Evolutionary conservation across 1,140 invertebrate genomes (phyloP).

Genomic region (Ericerus pela): DNA sequence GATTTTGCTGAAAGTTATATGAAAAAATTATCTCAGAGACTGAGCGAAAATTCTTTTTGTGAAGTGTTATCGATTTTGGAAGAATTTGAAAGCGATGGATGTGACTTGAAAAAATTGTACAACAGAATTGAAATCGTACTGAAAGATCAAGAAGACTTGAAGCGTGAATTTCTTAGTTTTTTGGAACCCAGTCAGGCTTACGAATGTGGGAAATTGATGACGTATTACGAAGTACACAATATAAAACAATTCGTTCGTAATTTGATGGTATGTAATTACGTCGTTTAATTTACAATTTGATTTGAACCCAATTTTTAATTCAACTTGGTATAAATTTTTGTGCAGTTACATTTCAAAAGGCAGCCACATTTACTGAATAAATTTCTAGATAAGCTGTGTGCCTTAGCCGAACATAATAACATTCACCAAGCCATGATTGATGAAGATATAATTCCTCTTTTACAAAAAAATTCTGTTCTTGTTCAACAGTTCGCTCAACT

Average conservation of each 20-base stretch:
- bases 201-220: neutral
- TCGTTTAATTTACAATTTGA: neutral
- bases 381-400: neutral
- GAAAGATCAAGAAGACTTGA: neutral
- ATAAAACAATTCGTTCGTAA: conserved; percentile 2
- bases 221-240: neutral
- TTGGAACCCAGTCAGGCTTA: neutral
- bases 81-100: neutral
- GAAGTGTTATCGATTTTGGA: neutral
- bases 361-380: neutral
- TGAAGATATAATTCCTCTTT: neutral
- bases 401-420: neutral
- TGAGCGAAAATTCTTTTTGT: neutral
- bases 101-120: neutral
- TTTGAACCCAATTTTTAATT: neutral
- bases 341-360: neutral
- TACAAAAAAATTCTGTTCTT: neutral
- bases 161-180: neutral
- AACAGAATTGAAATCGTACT: neutral
- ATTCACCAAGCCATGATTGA: neutral
- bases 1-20: conserved; percentile 1
- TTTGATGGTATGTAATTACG: neutral
- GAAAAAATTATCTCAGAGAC: neutral
- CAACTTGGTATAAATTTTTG: neutral
- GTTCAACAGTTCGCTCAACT: neutral